These are phyloP conservation scores for Scelioninae gen. 1 DNA, from an alignment of 2,888 invertebrate species.

Conservation along the genomic window DNA sequence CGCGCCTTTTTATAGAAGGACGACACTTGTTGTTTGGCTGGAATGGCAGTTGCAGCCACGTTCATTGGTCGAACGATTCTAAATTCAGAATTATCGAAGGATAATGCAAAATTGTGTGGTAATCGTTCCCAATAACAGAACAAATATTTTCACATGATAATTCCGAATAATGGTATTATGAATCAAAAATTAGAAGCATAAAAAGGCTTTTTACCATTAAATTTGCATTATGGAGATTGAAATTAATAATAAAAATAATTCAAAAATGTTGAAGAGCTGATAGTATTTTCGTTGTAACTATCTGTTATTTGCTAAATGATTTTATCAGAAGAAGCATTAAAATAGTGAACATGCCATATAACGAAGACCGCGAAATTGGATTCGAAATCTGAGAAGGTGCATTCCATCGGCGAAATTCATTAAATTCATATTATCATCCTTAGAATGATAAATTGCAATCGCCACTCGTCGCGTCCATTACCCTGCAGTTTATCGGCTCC, in stretches of 20 bases:
- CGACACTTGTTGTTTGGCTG: slow-evolving; percentile 57
- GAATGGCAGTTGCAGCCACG: slow-evolving; percentile 25
- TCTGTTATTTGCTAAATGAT: neutral
- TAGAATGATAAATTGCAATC: slow-evolving; percentile 55
- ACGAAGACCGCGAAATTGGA: slow-evolving; percentile 13
- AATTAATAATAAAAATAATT: too few relatives aligned
- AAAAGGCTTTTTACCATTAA: too few relatives aligned
- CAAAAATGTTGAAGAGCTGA: too few relatives aligned
- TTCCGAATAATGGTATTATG: too few relatives aligned
- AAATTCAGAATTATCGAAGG: slow-evolving; percentile 22
- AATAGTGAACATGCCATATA: neutral
- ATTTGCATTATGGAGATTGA: too few relatives aligned
- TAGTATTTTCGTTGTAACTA: too few relatives aligned
- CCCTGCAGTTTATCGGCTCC: slow-evolving; percentile 44
- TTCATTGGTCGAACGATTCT: slow-evolving; percentile 2
- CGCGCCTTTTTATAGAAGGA: slow-evolving; percentile 48
- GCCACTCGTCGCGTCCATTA: slow-evolving; percentile 49
- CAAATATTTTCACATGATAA: too few relatives aligned
- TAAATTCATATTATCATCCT: slow-evolving; percentile 55
- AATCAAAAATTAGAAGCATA: too few relatives aligned
- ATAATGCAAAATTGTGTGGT: slow-evolving; percentile 4
- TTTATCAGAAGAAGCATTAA: slow-evolving; percentile 3
- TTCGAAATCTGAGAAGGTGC: slow-evolving; percentile 41
- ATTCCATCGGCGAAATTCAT: slow-evolving; percentile 39
- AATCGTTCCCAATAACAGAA: neutral